phyloP scores from a whole-genome alignment of 2,113 vertebrate species.

The Abramis brama region DNA sequence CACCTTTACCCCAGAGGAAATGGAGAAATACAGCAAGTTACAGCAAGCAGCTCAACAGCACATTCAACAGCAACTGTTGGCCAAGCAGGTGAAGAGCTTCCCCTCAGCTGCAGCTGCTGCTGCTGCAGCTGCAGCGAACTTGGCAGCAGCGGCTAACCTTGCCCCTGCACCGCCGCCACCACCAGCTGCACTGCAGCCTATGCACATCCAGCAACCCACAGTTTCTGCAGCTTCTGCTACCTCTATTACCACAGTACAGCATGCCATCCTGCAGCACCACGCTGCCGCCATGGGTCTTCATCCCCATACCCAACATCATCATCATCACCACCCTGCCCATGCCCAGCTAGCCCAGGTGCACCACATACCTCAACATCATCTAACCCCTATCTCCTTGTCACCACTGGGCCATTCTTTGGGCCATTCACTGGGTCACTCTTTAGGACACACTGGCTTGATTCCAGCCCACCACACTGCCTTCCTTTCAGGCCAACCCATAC shows the following conservation, averaged over 20 bases:
- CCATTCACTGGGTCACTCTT: constrained; percentile 86
- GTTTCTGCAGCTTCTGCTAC: constrained; percentile 85
- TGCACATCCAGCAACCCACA: constrained; percentile 93
- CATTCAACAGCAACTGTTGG: constrained; percentile 97
- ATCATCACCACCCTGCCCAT: constrained; percentile 86
- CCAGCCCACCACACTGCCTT: constrained; percentile 93
- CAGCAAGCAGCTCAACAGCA: constrained; percentile 98
- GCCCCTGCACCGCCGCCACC: constrained; percentile 78
- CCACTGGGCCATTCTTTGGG: constrained; percentile 79
- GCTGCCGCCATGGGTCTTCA: constrained; percentile 92
- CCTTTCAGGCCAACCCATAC: constrained; percentile 94
- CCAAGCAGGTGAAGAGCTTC: constrained; percentile 95
- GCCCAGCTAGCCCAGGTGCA: constrained; percentile 94
- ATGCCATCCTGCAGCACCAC: constrained; percentile 95
- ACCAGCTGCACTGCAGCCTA: constrained; percentile 81
- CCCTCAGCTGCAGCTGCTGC: constrained; percentile 85
- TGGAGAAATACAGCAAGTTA: constrained; percentile 99
- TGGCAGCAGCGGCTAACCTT: constrained; percentile 71
- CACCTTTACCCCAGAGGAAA: constrained; percentile 96
- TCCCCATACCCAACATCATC: constrained; percentile 82
- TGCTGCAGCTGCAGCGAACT: constrained; percentile 62
- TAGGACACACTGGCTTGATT: constrained; percentile 82
- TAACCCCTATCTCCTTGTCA: constrained; percentile 93
- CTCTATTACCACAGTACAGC: constrained; percentile 93
- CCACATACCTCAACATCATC: constrained; percentile 95